Conservation (phyloP, 2,888 invertebrate genomes). For the Chloroclystis v-ata region DNA sequence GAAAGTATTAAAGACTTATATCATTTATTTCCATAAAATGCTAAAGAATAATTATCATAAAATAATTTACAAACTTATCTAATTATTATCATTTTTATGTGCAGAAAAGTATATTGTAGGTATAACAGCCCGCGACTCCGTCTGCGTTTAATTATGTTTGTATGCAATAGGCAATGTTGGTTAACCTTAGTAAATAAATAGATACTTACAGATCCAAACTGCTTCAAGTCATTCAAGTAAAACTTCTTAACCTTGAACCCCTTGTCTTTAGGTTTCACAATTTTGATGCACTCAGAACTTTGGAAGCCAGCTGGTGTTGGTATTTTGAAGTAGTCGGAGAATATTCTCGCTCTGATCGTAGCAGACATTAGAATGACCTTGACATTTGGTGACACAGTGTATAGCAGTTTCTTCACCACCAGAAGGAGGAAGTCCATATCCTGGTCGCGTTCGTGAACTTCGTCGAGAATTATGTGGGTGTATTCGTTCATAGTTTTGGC, state of each 20-base stretch:
- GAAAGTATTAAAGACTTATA: constrained; percentile 5
- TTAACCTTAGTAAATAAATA: too few species aligned
- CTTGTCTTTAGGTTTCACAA: constrained; percentile 64
- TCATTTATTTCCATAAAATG: too few species aligned
- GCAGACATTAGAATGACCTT: constrained; percentile 93
- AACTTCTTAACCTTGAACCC: constrained; percentile 79
- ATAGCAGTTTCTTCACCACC: constrained; percentile 86
- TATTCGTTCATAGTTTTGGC: constrained; percentile 85
- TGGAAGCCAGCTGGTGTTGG: constrained; percentile 44
- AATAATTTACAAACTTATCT: too few species aligned
- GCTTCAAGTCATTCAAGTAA: constrained; percentile 78
- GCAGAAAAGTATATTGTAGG: too few species aligned
- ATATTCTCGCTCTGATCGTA: constrained; percentile 82
- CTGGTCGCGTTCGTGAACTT: constrained; percentile 95
- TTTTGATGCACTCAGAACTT: constrained; percentile 62
- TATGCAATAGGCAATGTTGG: too few species aligned
- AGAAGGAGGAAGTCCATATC: constrained; percentile 94
- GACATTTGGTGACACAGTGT: constrained; percentile 66
- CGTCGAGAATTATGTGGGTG: constrained; percentile 94
- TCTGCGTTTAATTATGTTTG: too few species aligned
- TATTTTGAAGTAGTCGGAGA: constrained; percentile 81
- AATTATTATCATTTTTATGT: too few species aligned
- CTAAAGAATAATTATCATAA: too few species aligned
- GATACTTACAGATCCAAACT: constrained; percentile 67
- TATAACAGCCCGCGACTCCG: too few species aligned